Evolutionary conservation across 2,888 invertebrate genomes (phyloP).

Genomic region (Hofmannophila pseudospretella): DNA sequence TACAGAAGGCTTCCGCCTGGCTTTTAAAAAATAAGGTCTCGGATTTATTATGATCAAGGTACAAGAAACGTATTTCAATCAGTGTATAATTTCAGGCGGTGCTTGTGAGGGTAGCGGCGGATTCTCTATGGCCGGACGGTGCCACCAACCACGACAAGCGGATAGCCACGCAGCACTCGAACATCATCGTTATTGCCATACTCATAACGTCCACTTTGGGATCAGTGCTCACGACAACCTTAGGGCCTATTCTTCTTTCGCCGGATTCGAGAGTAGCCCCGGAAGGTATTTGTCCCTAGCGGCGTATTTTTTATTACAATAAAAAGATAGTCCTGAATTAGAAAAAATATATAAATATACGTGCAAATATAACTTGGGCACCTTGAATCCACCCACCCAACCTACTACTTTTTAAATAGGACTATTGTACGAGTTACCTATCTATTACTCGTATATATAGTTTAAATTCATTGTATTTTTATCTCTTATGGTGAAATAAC

Average conservation of each 20-base stretch:
- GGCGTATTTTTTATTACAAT: slow-evolving; percentile 1
- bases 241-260: slow-evolving; percentile 62
- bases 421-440: no score
- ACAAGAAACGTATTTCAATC: slow-evolving; percentile 13
- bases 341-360: no score
- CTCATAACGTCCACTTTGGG: slow-evolving; percentile 61
- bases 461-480: no score
- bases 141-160: slow-evolving; percentile 45
- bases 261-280: slow-evolving; percentile 55
- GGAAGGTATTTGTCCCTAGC: slow-evolving; percentile 40
- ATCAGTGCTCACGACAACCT: slow-evolving; percentile 51
- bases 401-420: no score
- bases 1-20: background rate
- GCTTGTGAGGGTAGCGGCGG: slow-evolving; percentile 61
- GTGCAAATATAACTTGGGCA: no score
- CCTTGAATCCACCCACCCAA: no score
- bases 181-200: slow-evolving; percentile 70
- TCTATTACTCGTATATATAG: no score
- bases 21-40: slow-evolving; percentile 6
- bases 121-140: slow-evolving; percentile 54
- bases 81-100: slow-evolving; percentile 56
- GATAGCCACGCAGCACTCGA: slow-evolving; percentile 59
- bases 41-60: slow-evolving; percentile 10
- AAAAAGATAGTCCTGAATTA: no score
- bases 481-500: no score